Evolutionary conservation across 2,113 vertebrate genomes (phyloP), one percentile per base, ranked within the genome.

Genomic region (Ancistrus triradiatus): DNA sequence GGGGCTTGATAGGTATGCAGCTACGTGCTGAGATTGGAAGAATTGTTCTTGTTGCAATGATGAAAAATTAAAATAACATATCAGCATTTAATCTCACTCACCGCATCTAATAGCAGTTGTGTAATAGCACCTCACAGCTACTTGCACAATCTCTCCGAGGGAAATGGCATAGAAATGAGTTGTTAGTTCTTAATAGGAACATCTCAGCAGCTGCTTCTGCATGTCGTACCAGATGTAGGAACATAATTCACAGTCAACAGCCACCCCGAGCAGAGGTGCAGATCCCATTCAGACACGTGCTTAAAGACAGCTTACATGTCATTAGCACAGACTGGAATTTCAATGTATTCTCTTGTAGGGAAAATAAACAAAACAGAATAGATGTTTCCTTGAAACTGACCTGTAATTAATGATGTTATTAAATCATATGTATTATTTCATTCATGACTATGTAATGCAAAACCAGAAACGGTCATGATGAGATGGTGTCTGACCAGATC

Each of bases 81-180:
- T 17, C 8, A 42, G 53, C 18, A 60, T 60, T 48, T 48, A 48
- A 14, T 19, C n/a, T 10, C 44, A 60, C 43, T 48, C 14, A 35
- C 18, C 24, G 28, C 17, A 22, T 48, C 43, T 60, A 21, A 24
- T 21, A 7, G 28, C 31, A 42, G 21, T 10, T 10, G 2, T 15
- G 13, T 15, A 24, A 25, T 25, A 42, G 37, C 3, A 10, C 7
- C n/a, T 25, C 37, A 17, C 21, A 60, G 44, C 13, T 7, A 35
- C 22, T 37, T 35, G 18, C n/a, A n/a, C 17, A n/a, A 47, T 46
- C 17, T 15, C 57, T n/a, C 42, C 8, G 58, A 17, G 19, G 43
- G 11, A 19, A 31, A 60, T 37, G 22, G 11, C 14, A 35, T 15
- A 15, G 15, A 22, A 18, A 14, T 33, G 42, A 33, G 42, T 19